Percentiles rank a stretch among this genome's conserved stretches.
Evolutionary conservation across 2,888 invertebrate species (phyloP).

Genomic region (Andrena fulva): DNA sequence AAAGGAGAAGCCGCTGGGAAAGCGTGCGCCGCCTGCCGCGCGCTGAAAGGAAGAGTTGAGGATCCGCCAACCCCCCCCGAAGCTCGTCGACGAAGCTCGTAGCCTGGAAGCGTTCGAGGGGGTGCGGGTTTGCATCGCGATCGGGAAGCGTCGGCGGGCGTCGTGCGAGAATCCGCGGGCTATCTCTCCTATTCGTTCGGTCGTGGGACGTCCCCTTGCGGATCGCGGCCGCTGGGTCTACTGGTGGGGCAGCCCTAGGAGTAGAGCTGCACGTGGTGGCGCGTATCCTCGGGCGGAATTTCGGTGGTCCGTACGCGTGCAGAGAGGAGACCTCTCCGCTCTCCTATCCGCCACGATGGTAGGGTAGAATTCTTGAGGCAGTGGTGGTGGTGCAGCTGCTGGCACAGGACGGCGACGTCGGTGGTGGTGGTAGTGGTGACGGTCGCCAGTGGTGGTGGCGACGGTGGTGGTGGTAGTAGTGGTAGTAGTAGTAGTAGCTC

Average conservation of each 20-base stretch:
- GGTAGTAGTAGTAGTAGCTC: conserved; percentile 67
- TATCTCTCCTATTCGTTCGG: conserved; percentile 69
- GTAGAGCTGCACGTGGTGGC: conserved; percentile 74
- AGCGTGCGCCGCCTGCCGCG: neutral
- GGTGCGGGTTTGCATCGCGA: conserved; percentile 2
- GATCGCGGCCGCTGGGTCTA: conserved; percentile 51
- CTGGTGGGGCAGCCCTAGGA: conserved; percentile 72
- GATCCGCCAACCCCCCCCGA: neutral
- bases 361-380: conserved; percentile 61
- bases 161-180: conserved; percentile 58
- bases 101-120: neutral
- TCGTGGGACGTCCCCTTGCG: conserved; percentile 68
- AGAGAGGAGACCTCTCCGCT: conserved; percentile 49
- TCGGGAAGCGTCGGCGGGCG: conserved; percentile 56
- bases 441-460: conserved; percentile 35
- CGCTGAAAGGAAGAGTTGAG: neutral
- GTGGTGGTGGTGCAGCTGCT: conserved; percentile 25
- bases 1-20: no score
- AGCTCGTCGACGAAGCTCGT: neutral
- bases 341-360: conserved; percentile 61
- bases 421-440: conserved; percentile 39
- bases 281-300: conserved; percentile 75
- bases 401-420: neutral
- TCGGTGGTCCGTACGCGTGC: conserved; percentile 68
- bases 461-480: conserved; percentile 37